Conservation (phyloP, 30 jellyfish, hydroid and myxozoan genomes). For the Aurelia aurita complex sp. Pacific region DNA sequence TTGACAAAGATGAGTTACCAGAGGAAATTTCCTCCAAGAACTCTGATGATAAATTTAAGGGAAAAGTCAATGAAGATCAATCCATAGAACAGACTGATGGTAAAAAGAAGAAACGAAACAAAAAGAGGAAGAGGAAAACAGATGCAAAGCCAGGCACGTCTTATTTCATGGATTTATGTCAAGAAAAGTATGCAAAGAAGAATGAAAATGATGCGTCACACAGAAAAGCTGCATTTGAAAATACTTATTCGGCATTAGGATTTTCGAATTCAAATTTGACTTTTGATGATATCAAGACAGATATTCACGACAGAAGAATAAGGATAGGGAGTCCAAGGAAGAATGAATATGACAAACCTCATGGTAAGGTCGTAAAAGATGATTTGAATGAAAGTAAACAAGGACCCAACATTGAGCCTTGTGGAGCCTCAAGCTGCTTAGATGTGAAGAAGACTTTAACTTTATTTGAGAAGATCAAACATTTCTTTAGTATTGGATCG, state of each 20-base stretch:
- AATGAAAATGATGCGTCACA: background rate
- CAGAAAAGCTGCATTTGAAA: conserved; percentile 3
- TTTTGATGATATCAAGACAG: conserved; percentile 21
- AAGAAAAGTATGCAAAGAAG: conserved; percentile 10
- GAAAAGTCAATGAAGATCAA: too few relatives aligned
- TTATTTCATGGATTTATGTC: conserved; percentile 34
- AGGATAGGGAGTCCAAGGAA: background rate
- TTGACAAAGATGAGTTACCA: too few relatives aligned
- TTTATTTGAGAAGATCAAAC: background rate
- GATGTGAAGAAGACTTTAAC: background rate
- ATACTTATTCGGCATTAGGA: conserved; percentile 50
- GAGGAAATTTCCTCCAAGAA: too few relatives aligned
- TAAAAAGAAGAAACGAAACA: conserved; percentile 13
- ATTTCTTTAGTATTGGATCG: background rate
- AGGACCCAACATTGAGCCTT: background rate
- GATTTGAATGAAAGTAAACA: background rate
- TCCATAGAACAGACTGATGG: background rate
- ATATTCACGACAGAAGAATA: conserved; percentile 29
- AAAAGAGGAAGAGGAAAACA: conserved; percentile 3
- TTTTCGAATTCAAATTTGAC: conserved; percentile 4
- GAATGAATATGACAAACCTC: background rate
- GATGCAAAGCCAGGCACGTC: background rate
- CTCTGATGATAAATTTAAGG: too few relatives aligned
- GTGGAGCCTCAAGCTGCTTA: background rate
- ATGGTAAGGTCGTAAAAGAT: background rate